Evolutionary conservation across 2,113 vertebrate species (phyloP).

Genomic region (Lota lota): DNA sequence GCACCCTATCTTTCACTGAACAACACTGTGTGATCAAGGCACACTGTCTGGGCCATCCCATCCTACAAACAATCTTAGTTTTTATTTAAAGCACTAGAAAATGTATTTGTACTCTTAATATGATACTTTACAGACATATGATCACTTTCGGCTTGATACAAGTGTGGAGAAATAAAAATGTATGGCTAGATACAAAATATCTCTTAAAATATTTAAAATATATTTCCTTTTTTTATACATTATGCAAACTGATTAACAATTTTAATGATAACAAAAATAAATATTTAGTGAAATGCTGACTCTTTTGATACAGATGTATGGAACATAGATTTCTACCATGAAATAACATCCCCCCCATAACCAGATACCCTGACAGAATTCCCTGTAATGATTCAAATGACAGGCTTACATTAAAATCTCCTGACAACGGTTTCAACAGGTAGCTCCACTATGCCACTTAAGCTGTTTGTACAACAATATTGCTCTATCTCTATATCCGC

Average conservation of each 20-base stretch:
- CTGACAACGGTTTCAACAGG: constrained; percentile 60
- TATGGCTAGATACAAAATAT: constrained; percentile 82
- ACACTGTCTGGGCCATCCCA: constrained; percentile 19
- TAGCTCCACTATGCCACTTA: constrained; percentile 61
- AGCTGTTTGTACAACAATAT: constrained; percentile 68
- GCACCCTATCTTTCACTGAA: constrained; percentile 44
- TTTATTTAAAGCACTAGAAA: constrained; percentile 70
- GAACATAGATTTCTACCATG: constrained; percentile 52
- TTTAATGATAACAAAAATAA: constrained; percentile 78
- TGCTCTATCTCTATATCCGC: constrained; percentile 50
- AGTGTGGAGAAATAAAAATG: constrained; percentile 69
- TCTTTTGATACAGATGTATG: constrained; percentile 64
- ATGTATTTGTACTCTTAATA: constrained; percentile 65
- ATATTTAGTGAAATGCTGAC: constrained; percentile 69
- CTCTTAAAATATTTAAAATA: constrained; percentile 82
- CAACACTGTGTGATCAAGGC: constrained; percentile 59
- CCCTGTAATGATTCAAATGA: constrained; percentile 63
- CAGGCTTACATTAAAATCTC: constrained; percentile 58
- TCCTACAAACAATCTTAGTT: constrained; percentile 22
- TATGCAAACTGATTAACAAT: constrained; percentile 74
- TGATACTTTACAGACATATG: constrained; percentile 68
- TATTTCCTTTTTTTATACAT: constrained; percentile 78
- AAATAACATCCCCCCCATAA: constrained; percentile 42
- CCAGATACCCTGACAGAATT: constrained; percentile 64
- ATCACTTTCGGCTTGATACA: constrained; percentile 64